Conservation (phyloP, 2,113 vertebrate genomes). For the Acanthisitta chloris region DNA sequence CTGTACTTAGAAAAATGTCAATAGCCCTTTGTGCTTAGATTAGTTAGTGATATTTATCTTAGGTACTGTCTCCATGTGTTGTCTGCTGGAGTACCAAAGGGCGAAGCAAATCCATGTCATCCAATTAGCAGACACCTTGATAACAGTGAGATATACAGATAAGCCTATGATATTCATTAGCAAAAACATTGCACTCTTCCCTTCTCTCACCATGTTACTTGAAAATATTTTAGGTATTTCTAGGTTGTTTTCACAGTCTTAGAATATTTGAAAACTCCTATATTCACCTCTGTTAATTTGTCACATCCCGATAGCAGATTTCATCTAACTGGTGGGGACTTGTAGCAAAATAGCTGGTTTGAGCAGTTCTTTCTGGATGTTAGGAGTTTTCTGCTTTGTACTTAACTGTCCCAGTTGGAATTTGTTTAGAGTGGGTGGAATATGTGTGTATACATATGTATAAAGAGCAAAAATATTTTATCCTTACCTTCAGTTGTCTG, state of each 20-base stretch:
- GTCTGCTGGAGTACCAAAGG: neutral
- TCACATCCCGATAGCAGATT: neutral
- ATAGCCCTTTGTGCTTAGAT: neutral
- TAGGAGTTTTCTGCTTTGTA: neutral
- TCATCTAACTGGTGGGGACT: neutral
- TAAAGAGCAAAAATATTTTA: neutral
- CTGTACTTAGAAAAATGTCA: neutral
- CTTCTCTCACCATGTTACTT: neutral
- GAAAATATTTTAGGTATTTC: neutral
- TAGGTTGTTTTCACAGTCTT: neutral
- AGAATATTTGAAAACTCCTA: neutral
- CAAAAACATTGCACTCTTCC: neutral
- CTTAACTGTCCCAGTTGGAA: neutral
- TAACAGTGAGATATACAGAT: neutral
- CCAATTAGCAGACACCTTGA: neutral
- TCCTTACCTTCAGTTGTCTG: neutral
- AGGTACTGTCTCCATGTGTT: neutral
- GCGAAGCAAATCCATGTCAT: neutral
- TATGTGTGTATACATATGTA: neutral
- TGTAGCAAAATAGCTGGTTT: neutral
- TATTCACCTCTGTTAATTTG: neutral
- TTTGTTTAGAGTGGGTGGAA: neutral
- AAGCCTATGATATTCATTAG: neutral
- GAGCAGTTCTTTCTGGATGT: neutral
- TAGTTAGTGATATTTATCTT: neutral